Evolutionary conservation across 2,113 vertebrate genomes (phyloP).

Genomic region (Corvus moneduloides): DNA sequence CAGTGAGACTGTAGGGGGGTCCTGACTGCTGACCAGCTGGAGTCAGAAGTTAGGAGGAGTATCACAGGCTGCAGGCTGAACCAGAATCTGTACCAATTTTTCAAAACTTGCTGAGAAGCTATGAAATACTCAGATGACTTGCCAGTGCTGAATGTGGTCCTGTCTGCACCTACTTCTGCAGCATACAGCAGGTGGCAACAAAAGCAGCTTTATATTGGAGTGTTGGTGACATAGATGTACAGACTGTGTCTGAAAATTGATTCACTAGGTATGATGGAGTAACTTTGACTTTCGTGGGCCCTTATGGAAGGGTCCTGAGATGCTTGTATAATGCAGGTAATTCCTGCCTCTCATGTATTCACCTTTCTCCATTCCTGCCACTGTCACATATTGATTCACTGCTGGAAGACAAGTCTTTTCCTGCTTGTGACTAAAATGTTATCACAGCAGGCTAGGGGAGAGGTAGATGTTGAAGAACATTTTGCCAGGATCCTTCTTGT

Average conservation of each 20-base stretch:
- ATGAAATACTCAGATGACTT: neutral
- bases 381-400: neutral
- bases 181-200: neutral
- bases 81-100: neutral
- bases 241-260: neutral
- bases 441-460: neutral
- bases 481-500: neutral
- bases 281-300: neutral
- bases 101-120: neutral
- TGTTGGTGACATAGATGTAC: neutral
- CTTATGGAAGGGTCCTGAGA: neutral
- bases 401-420: neutral
- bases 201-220: neutral
- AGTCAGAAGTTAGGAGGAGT: neutral
- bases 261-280: neutral
- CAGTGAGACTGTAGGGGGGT: neutral
- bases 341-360: neutral
- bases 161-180: neutral
- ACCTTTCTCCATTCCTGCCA: neutral
- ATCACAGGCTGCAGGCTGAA: neutral
- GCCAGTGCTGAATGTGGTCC: neutral
- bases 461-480: neutral
- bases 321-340: neutral
- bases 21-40: neutral
- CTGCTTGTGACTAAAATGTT: neutral